Evolutionary conservation across 2,113 vertebrate genomes (phyloP).

Genomic region (Hypomesus transpacificus): DNA sequence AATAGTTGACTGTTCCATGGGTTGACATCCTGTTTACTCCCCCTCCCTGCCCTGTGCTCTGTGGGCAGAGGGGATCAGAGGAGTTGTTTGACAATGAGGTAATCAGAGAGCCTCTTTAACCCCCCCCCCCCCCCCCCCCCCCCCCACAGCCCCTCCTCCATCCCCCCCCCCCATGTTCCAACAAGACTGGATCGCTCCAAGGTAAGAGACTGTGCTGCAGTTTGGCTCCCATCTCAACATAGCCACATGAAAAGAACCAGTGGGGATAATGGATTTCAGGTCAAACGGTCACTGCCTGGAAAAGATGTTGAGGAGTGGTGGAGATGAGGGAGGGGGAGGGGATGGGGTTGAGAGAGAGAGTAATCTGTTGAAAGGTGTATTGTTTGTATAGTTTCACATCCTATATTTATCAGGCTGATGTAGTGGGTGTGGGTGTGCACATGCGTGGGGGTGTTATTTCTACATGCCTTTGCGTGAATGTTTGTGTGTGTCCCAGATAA

Average conservation of each 20-base stretch:
- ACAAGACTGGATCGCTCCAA: background rate
- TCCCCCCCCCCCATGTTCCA: background rate
- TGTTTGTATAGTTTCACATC: constrained; percentile 30
- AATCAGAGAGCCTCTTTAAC: constrained; percentile 38
- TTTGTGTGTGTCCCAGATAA: constrained; percentile 4
- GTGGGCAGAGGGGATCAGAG: constrained; percentile 16
- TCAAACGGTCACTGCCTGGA: constrained; percentile 38
- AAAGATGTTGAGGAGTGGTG: constrained; percentile 2
- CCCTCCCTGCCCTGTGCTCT: constrained; percentile 1
- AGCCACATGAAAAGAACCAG: constrained; percentile 1
- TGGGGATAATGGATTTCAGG: constrained; percentile 43
- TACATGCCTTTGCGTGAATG: background rate
- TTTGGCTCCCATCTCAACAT: background rate
- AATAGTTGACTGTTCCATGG: constrained; percentile 60
- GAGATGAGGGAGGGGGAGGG: too few species aligned
- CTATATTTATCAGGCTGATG: constrained; percentile 34
- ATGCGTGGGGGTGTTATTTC: background rate
- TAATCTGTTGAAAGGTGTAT: constrained; percentile 19
- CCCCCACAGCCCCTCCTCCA: background rate
- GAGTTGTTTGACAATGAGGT: constrained; percentile 52
- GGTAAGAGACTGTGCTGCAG: constrained; percentile 13
- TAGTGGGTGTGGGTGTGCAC: constrained; percentile 5
- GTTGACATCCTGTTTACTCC: constrained; percentile 70
- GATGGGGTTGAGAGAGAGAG: background rate
- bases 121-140: background rate